phyloP scores from a whole-genome alignment of 2,888 invertebrate genomes.

The Hydroisotoma schaefferi region DNA sequence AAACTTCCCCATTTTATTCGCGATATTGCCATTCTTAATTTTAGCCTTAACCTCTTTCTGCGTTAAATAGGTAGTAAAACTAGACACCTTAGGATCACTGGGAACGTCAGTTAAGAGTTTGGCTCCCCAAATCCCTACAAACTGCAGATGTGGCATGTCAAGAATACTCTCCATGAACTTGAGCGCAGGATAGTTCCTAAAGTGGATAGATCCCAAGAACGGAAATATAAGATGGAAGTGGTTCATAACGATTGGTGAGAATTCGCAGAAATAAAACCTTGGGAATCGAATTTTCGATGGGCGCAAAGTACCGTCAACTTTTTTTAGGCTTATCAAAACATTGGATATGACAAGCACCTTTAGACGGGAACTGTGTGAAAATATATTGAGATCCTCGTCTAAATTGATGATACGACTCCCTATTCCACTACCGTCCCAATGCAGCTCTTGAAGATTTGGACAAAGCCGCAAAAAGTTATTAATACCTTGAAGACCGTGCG shows the following conservation, averaged over 20 bases:
- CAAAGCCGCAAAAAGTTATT: background rate
- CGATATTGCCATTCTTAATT: background rate
- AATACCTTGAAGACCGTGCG: background rate
- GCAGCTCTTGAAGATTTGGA: background rate
- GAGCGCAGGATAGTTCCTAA: background rate
- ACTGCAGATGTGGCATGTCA: background rate
- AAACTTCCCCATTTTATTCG: background rate
- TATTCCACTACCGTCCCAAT: background rate
- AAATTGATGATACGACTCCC: background rate
- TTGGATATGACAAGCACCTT: background rate
- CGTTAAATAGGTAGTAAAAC: background rate
- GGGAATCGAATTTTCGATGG: background rate
- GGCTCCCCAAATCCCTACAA: background rate
- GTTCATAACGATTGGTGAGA: background rate
- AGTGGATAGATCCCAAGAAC: background rate
- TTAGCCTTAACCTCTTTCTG: background rate
- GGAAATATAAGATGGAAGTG: background rate
- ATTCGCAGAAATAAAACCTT: background rate
- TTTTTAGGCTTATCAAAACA: background rate
- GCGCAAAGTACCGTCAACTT: background rate
- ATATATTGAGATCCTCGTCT: conserved; percentile 1
- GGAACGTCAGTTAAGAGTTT: background rate
- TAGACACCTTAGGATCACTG: background rate
- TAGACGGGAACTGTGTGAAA: background rate
- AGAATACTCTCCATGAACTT: background rate